Conservation (phyloP, 2,888 invertebrate species). For the Cyclophora punctaria region DNA sequence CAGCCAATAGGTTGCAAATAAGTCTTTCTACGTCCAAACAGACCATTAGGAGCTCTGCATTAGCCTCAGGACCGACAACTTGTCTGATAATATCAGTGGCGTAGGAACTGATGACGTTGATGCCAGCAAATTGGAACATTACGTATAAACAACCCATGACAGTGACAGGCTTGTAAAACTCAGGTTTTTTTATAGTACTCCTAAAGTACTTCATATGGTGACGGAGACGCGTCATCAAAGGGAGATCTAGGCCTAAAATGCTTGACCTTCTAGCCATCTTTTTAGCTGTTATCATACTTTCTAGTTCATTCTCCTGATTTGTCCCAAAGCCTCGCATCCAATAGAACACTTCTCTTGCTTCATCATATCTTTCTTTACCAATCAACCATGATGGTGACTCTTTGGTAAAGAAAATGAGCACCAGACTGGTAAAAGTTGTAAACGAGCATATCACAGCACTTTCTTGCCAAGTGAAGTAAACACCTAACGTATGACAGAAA, state of each 20-base stretch:
- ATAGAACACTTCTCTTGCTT: constrained; percentile 73
- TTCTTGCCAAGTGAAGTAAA: constrained; percentile 74
- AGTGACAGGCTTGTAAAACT: constrained; percentile 76
- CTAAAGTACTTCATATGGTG: constrained; percentile 38
- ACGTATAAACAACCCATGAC: constrained; percentile 78
- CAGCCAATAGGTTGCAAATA: constrained; percentile 75
- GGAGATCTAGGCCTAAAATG: constrained; percentile 31
- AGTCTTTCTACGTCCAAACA: constrained; percentile 78
- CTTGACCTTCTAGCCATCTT: constrained; percentile 48
- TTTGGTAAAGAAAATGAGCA: constrained; percentile 72
- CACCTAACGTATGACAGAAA: constrained; percentile 77
- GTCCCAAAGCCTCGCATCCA: constrained; percentile 71
- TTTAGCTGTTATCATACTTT: constrained; percentile 61
- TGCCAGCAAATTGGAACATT: constrained; percentile 80
- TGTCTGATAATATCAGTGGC: constrained; percentile 77
- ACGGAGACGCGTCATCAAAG: constrained; percentile 29
- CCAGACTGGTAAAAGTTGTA: constrained; percentile 63
- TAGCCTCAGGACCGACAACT: constrained; percentile 75
- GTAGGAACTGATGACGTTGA: constrained; percentile 81
- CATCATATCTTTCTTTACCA: constrained; percentile 68
- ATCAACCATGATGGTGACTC: constrained; percentile 82
- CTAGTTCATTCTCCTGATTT: constrained; percentile 57
- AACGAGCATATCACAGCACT: constrained; percentile 70
- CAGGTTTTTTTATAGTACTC: constrained; percentile 52
- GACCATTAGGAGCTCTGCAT: constrained; percentile 78